These are phyloP conservation scores for Spea hammondii DNA, from an alignment of 2,797 vertebrate genomes.

Conservation along the genomic window DNA sequence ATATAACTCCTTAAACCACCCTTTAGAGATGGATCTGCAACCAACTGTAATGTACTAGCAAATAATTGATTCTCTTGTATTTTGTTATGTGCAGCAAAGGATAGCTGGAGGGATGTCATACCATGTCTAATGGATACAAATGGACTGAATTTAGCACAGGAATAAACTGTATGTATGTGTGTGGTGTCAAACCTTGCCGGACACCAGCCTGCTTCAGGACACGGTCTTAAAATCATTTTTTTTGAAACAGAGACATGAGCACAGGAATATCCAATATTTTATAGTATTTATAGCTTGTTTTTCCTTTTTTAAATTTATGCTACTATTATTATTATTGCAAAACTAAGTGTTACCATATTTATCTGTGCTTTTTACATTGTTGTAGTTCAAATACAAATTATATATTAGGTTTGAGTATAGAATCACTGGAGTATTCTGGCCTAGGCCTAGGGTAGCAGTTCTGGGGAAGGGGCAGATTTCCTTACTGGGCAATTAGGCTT, in stretches of 20 bases:
- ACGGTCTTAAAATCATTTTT: constrained; percentile 40
- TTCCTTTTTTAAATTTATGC: no score
- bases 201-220: constrained; percentile 34
- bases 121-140: constrained; percentile 52
- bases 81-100: constrained; percentile 49
- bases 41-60: constrained; percentile 50
- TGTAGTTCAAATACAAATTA: no score
- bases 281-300: no score
- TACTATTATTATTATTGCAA: no score
- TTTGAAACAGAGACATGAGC: background rate
- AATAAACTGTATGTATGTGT: constrained; percentile 27
- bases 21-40: constrained; percentile 49
- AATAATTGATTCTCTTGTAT: constrained; percentile 53
- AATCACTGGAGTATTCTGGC: no score
- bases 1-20: constrained; percentile 44
- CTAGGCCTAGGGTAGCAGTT: no score
- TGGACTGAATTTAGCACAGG: constrained; percentile 49
- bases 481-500: no score
- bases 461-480: no score
- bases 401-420: no score
- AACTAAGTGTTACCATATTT: no score
- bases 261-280: no score
- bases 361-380: no score
- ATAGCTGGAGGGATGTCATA: constrained; percentile 52
- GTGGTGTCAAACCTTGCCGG: constrained; percentile 42